phyloP scores from a whole-genome alignment of 1,140 invertebrate species.

The Ostrea edulis region DNA sequence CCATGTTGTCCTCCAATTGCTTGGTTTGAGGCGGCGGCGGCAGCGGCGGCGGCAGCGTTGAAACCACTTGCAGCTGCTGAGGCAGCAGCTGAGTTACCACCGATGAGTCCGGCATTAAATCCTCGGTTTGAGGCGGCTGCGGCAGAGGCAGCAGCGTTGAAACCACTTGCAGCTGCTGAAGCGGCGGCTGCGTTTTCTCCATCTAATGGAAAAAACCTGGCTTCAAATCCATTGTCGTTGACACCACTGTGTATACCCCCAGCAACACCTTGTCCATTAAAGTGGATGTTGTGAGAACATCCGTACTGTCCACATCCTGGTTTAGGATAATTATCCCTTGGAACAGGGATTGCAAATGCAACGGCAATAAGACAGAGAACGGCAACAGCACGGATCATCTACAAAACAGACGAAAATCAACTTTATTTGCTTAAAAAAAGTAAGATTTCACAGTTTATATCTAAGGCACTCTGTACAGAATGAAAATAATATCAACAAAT shows the following conservation, averaged over 20 bases:
- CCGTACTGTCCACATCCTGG: not conserved
- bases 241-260: not conserved
- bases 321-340: not conserved
- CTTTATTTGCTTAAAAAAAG: not conserved
- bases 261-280: not conserved
- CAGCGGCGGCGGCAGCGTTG: not conserved
- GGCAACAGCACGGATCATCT: constrained; percentile 11
- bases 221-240: not conserved
- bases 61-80: not conserved
- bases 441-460: too few species aligned
- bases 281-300: not conserved
- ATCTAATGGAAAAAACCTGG: not conserved
- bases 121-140: not conserved
- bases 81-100: not conserved
- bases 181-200: not conserved
- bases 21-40: not conserved
- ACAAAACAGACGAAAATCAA: not conserved
- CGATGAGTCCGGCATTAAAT: not conserved
- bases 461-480: too few species aligned
- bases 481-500: too few species aligned
- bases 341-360: not conserved
- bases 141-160: not conserved
- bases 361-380: not conserved
- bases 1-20: not conserved
- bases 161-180: not conserved